These are phyloP conservation scores for Elachura formosa DNA, from an alignment of 2,113 vertebrate genomes.

Conservation along the genomic window DNA sequence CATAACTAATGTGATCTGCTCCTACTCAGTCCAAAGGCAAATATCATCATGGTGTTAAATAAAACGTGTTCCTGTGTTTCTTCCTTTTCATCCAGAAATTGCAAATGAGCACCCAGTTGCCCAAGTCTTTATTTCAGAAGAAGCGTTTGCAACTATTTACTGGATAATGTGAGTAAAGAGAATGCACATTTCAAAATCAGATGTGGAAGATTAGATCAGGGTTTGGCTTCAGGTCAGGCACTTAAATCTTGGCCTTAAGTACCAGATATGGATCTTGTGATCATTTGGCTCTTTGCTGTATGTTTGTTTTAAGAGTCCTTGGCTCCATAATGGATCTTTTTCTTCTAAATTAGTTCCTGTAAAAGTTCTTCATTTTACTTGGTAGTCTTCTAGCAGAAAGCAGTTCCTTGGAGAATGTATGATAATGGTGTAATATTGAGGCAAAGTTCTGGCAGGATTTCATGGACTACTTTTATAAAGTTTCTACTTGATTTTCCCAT, in stretches of 20 bases:
- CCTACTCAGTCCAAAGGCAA: neutral
- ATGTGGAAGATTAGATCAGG: neutral
- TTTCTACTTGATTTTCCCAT: slow-evolving; percentile 3
- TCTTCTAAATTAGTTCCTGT: neutral
- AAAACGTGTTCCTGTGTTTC: neutral
- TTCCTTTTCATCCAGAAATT: neutral
- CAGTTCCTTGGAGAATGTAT: neutral
- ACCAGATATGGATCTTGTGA: neutral
- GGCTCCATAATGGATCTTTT: neutral
- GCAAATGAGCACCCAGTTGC: neutral
- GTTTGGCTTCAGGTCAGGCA: neutral
- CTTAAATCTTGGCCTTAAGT: neutral
- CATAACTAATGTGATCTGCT: neutral
- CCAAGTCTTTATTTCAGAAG: neutral
- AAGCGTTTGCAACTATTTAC: neutral
- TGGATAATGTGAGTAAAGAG: neutral
- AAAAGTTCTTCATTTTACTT: neutral
- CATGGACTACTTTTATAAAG: neutral
- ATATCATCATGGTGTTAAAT: neutral
- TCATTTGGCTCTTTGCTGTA: neutral
- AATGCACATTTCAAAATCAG: neutral
- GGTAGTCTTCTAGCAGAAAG: neutral
- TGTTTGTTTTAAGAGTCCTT: neutral
- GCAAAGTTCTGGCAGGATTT: slow-evolving; percentile 17
- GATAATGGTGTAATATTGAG: neutral